Percentiles rank a stretch among this genome's conserved stretches.
These are phyloP conservation scores for Glyptemys insculpta DNA, from an alignment of 2,797 vertebrate species.

Conservation along the genomic window DNA sequence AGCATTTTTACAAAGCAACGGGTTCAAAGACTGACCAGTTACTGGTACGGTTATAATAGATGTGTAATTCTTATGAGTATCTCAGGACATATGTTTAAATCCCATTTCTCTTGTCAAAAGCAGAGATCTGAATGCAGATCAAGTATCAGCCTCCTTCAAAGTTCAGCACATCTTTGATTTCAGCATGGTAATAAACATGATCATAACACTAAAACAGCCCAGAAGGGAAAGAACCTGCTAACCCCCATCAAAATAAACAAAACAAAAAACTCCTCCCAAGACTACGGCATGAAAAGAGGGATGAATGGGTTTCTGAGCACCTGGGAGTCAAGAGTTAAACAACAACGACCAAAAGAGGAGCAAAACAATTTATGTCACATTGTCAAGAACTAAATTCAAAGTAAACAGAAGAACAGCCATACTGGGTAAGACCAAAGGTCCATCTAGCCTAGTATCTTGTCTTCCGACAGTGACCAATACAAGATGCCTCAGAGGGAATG, in stretches of 20 bases:
- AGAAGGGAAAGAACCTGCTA: background rate
- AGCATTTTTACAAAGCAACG: background rate
- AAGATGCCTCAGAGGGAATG: too few relatives aligned
- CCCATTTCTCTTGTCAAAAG: background rate
- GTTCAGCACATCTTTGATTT: background rate
- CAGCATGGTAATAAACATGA: background rate
- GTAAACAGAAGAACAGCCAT: background rate
- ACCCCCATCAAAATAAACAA: background rate
- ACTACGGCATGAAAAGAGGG: background rate
- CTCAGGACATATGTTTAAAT: slow-evolving; percentile 1
- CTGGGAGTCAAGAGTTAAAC: background rate
- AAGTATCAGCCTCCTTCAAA: background rate
- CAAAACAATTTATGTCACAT: background rate
- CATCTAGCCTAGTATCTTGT: too few relatives aligned
- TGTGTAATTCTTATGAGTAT: background rate
- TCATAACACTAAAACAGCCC: background rate
- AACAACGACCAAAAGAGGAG: background rate
- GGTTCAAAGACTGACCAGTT: background rate
- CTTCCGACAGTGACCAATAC: too few relatives aligned
- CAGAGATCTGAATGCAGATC: background rate
- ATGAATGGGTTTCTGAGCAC: background rate
- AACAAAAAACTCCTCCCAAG: background rate
- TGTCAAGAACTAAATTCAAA: background rate
- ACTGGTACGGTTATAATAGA: background rate
- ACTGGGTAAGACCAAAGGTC: too few relatives aligned